A percentile compares a stretch with the other conserved stretches of the same genome.
These are phyloP conservation scores for Gandaritis pyraliata DNA, from an alignment of 2,888 invertebrate species.

Conservation along the genomic window DNA sequence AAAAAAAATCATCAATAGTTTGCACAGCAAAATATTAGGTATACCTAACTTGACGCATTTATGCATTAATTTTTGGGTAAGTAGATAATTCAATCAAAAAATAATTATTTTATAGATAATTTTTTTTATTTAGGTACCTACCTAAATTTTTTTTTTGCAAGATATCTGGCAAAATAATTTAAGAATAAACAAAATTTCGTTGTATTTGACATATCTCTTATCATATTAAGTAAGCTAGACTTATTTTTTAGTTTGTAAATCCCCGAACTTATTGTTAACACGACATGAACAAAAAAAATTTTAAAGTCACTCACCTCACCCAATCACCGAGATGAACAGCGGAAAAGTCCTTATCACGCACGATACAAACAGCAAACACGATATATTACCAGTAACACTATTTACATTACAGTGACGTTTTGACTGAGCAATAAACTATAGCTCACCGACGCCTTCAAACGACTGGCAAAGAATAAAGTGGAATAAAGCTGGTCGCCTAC, in stretches of 20 bases:
- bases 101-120: no score
- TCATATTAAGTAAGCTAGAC: no score
- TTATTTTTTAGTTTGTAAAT: neutral
- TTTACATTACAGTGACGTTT: constrained; percentile 70
- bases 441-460: constrained; percentile 81
- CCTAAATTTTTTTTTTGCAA: no score
- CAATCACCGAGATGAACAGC: constrained; percentile 58
- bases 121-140: no score
- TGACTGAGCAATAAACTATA: constrained; percentile 78
- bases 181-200: no score
- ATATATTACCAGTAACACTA: constrained; percentile 68
- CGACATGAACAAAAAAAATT: constrained; percentile 3
- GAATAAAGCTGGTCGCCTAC: constrained; percentile 80
- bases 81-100: no score
- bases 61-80: no score
- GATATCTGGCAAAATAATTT: no score
- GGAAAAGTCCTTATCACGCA: constrained; percentile 69
- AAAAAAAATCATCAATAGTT: no score
- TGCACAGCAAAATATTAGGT: no score
- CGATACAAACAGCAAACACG: constrained; percentile 64
- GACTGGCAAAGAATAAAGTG: constrained; percentile 81
- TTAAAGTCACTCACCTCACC: constrained; percentile 55
- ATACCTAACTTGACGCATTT: no score
- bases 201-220: no score
- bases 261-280: neutral